These are phyloP conservation scores for Acronicta psi DNA, from an alignment of 2,888 invertebrate genomes.

Conservation along the genomic window DNA sequence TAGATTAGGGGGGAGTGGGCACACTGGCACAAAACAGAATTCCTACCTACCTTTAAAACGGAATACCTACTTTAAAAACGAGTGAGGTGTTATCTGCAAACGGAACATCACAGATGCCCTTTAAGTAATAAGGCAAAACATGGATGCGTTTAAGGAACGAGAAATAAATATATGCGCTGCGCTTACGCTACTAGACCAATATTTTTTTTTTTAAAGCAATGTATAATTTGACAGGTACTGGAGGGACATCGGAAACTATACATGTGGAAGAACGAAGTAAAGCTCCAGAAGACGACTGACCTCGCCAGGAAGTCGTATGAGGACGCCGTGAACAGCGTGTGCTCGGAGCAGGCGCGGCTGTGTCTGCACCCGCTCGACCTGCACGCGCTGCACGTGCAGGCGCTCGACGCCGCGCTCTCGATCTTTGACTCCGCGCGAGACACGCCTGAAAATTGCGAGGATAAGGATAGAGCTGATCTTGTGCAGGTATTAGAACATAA, in stretches of 20 bases:
- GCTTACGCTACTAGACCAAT: no score
- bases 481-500: no score
- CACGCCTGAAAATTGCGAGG: conserved; percentile 18
- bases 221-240: conserved; percentile 59
- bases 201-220: no score
- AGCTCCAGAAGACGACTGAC: conserved; percentile 47
- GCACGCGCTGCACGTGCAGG: conserved; percentile 22
- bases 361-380: conserved; percentile 49
- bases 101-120: no score
- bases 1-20: no score
- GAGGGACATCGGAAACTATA: conserved; percentile 48
- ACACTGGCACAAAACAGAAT: no score
- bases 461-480: conserved; percentile 28
- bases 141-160: no score
- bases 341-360: conserved; percentile 30
- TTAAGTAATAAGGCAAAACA: no score
- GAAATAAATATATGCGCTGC: no score
- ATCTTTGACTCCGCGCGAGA: conserved; percentile 30
- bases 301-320: conserved; percentile 54
- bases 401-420: conserved; percentile 3
- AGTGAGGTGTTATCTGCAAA: no score
- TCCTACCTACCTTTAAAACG: no score
- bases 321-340: conserved; percentile 31
- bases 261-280: conserved; percentile 57
- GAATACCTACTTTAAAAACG: no score